phyloP scores from a whole-genome alignment of 64 coral and sea anemone species.

The Montipora foliosa region DNA sequence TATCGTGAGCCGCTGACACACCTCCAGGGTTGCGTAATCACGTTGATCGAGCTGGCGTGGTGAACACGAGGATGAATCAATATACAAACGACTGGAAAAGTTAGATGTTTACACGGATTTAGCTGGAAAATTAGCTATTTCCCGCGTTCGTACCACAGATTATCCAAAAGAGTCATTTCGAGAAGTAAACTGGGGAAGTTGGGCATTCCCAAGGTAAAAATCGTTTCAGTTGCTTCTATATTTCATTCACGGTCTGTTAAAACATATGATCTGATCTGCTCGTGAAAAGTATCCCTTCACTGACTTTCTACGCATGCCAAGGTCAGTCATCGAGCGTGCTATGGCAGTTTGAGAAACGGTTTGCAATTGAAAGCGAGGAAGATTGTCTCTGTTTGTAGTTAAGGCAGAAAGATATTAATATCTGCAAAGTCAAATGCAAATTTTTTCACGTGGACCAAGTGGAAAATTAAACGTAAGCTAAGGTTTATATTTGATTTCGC shows the following conservation, averaged over 20 bases:
- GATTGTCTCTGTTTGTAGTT: background rate
- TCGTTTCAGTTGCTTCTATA: background rate
- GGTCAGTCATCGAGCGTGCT: background rate
- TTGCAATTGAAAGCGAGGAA: background rate
- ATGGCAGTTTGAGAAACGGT: background rate
- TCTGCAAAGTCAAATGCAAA: slow-evolving; percentile 25
- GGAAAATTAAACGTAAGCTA: background rate
- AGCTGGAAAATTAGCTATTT: background rate
- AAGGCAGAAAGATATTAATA: background rate
- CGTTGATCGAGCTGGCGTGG: slow-evolving; percentile 2
- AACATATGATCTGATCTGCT: slow-evolving; percentile 9
- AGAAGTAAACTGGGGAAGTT: background rate
- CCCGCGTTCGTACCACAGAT: background rate
- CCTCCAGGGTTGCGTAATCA: slow-evolving; percentile 48
- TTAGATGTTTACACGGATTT: background rate
- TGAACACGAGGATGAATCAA: slow-evolving; percentile 31
- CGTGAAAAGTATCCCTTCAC: background rate
- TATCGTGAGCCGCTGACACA: slow-evolving; percentile 8
- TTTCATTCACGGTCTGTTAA: background rate
- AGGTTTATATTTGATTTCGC: slow-evolving; percentile 18
- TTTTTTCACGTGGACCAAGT: slow-evolving; percentile 30
- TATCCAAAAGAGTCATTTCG: background rate
- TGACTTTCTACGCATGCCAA: background rate
- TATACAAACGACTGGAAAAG: background rate
- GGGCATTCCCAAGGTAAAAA: background rate